Base-by-base conservation (phyloP, 2,113 vertebrate species). In the Sinocyclocheilus maitianheensis region DNA sequence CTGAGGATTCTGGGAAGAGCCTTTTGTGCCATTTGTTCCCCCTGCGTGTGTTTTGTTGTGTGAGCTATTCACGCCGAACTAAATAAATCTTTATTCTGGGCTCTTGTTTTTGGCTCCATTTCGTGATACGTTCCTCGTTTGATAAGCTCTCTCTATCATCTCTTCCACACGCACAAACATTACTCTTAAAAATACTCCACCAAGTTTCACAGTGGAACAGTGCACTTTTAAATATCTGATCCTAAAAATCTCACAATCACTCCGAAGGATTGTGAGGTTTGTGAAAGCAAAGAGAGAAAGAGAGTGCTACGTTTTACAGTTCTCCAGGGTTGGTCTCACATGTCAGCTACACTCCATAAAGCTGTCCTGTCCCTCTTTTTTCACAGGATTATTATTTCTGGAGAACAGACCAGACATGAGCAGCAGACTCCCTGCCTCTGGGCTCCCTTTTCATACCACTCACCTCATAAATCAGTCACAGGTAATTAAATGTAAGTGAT, bases 401-500 rank as follows among this genome's bases (percentile, higher is more conserved):
- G 92, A 94, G 92, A 93, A 92, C 93, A 93, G 92, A 92, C 90
- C 82, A 88, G 92, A 89, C 89, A 82, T 82, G 65, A 91, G 88
- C 85, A 91, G 91, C 92, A 92, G 91, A 92, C 91, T 92, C 91
- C 89, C 90, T 91, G 93, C 93, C 92, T 89, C 87, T 88, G 91
- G 94, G 93, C 93, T 92, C 93, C 91, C 91, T 92, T 92, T 94
- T 92, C 94, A 93, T 93, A 93, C 93, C 94, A 92, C 93, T 93
- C 94, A 95, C 93, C 93, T 94, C 94, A 95, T 96, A 95, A 94
- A 93, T 96, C 94, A 96, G 93, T 93, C 93, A 93, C 94, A 95
- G 94, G 94, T 94, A 95, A 95, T 95, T 94, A 95, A 94, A 94
- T 94, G 92, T 91, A 92, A 95, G 92, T 94, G 95, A 95, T 95